Conservation (phyloP, 2,797 vertebrate genomes). For the Channa striata region DNA sequence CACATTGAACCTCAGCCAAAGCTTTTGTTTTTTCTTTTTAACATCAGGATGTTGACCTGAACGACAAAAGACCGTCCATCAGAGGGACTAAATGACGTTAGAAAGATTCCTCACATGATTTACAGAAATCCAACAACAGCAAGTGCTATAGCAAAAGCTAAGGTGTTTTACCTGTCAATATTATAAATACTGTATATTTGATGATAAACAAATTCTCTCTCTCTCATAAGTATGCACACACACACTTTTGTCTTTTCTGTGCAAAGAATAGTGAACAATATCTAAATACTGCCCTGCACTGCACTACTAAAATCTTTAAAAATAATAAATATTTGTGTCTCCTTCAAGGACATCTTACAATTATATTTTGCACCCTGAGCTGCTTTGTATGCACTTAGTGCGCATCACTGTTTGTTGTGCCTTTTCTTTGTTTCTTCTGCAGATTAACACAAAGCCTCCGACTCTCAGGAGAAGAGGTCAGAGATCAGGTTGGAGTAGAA, state of each 20-base stretch:
- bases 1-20: slow-evolving; percentile 3
- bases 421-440: slow-evolving; percentile 34
- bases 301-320: slow-evolving; percentile 43
- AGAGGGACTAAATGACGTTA: neutral
- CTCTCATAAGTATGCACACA: neutral
- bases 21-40: slow-evolving; percentile 4
- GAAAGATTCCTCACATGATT: neutral
- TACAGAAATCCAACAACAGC: neutral
- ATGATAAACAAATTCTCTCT: slow-evolving; percentile 33
- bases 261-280: slow-evolving; percentile 29
- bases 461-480: slow-evolving; percentile 19
- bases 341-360: slow-evolving; percentile 55
- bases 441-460: slow-evolving; percentile 40
- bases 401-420: neutral
- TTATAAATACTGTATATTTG: slow-evolving; percentile 4
- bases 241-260: slow-evolving; percentile 3
- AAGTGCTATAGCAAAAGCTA: neutral
- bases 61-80: neutral
- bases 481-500: slow-evolving; percentile 23
- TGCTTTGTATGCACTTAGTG: slow-evolving; percentile 49
- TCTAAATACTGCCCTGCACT: slow-evolving; percentile 13
- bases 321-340: slow-evolving; percentile 62
- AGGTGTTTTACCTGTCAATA: slow-evolving; percentile 12
- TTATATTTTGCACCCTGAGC: slow-evolving; percentile 29
- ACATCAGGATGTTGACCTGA: slow-evolving; percentile 3